phyloP scores from a whole-genome alignment of 2,113 vertebrate genomes.

The Leptocoma aspasia region DNA sequence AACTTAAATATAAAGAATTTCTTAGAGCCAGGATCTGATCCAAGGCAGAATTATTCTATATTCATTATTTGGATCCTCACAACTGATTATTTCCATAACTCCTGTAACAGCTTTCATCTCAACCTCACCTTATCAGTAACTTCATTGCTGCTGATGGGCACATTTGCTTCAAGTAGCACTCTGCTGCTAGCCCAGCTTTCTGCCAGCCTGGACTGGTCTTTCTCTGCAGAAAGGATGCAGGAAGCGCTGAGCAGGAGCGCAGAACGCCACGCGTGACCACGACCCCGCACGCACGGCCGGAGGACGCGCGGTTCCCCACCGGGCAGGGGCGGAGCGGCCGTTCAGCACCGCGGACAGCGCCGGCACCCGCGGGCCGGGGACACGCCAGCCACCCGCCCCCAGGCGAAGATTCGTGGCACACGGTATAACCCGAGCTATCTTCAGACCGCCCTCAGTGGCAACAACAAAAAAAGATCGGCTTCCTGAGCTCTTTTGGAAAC shows the following conservation, averaged over 20 bases:
- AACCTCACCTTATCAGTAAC: background rate
- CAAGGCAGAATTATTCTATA: background rate
- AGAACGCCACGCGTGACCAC: rapidly evolving
- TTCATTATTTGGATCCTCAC: background rate
- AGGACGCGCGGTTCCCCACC: rapidly evolving
- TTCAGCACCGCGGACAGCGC: constrained; percentile 16
- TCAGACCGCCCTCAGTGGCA: rapidly evolving
- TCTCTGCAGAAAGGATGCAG: background rate
- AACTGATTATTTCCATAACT: background rate
- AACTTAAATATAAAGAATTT: background rate
- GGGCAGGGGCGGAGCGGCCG: rapidly evolving
- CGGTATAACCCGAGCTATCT: rapidly evolving
- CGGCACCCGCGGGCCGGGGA: rapidly evolving
- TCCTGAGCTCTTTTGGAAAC: background rate
- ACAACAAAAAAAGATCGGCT: background rate
- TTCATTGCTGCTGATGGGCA: no score
- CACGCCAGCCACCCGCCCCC: background rate
- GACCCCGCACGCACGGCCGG: rapidly evolving
- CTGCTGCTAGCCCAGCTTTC: background rate
- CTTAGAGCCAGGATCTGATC: background rate
- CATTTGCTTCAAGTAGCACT: background rate
- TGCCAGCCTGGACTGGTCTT: background rate
- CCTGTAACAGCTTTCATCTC: background rate
- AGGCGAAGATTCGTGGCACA: rapidly evolving
- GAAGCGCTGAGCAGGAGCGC: rapidly evolving